A percentile compares a stretch with the other conserved stretches of the same genome.
These are phyloP conservation scores for Phrynocephalus forsythii DNA, from an alignment of 2,797 vertebrate species.

Conservation along the genomic window DNA sequence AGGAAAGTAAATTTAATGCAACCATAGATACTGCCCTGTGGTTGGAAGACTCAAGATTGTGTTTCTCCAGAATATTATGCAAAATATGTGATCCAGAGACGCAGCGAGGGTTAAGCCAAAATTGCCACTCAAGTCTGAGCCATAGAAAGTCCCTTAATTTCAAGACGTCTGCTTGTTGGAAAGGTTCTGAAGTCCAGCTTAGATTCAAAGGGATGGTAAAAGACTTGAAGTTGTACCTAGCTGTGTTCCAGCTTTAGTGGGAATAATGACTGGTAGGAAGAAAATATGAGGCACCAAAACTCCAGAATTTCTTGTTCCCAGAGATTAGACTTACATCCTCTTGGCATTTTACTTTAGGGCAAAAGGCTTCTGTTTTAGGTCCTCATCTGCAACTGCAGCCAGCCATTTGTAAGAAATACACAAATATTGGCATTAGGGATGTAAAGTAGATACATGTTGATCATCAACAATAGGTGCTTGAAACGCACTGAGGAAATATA, in stretches of 20 bases:
- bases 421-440: too few species aligned
- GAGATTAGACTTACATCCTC: too few species aligned
- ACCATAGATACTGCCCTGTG: slow-evolving; percentile 2
- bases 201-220: neutral
- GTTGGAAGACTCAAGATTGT: slow-evolving; percentile 12
- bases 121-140: neutral
- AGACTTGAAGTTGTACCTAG: neutral
- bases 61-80: slow-evolving; percentile 32
- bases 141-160: neutral
- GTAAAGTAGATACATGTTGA: too few species aligned
- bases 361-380: too few species aligned
- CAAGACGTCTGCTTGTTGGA: neutral
- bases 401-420: too few species aligned
- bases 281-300: too few species aligned
- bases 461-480: too few species aligned
- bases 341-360: too few species aligned
- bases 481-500: too few species aligned
- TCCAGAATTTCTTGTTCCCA: too few species aligned
- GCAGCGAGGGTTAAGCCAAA: neutral
- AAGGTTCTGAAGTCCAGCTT: neutral
- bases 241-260: neutral
- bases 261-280: too few species aligned
- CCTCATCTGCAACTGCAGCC: too few species aligned
- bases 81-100: neutral
- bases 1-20: neutral